Percentiles rank a stretch among this genome's conserved stretches.
phyloP scores from a whole-genome alignment of 1,140 invertebrate species.

The Platorchestia sp. region DNA sequence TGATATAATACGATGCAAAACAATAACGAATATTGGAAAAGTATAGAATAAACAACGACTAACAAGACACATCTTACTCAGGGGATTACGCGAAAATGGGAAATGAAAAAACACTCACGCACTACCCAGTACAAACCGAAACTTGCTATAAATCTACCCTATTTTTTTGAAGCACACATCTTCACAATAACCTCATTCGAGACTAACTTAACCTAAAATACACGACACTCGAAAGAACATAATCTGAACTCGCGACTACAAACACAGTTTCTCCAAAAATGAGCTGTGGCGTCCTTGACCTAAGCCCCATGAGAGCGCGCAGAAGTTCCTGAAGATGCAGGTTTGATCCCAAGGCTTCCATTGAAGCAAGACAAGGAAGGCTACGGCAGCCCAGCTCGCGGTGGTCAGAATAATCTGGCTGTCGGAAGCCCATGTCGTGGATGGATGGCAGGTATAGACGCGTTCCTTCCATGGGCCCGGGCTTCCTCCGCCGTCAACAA shows the following conservation, averaged over 20 bases:
- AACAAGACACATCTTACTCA: not conserved
- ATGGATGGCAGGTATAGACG: constrained; percentile 50
- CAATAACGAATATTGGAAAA: not conserved
- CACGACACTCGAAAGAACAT: no score
- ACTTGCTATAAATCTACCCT: no score
- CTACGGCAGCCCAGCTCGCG: not conserved
- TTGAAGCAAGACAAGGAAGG: not conserved
- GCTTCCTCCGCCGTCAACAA: constrained; percentile 32
- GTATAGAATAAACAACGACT: not conserved
- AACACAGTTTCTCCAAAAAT: not conserved
- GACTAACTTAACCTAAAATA: no score
- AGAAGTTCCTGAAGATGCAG: not conserved
- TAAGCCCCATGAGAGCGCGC: not conserved
- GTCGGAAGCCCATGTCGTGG: constrained; percentile 52
- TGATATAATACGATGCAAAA: not conserved
- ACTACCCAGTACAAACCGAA: no score
- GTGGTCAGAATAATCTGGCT: constrained; percentile 54
- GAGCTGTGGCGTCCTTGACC: not conserved
- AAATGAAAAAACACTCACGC: no score
- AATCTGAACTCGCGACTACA: no score
- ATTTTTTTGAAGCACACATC: no score
- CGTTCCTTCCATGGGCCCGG: not conserved
- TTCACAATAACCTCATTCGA: no score
- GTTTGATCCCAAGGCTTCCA: not conserved
- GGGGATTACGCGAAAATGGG: no score